phyloP scores from a whole-genome alignment of 2,888 invertebrate species.

The Mesopsocus fuscifrons region DNA sequence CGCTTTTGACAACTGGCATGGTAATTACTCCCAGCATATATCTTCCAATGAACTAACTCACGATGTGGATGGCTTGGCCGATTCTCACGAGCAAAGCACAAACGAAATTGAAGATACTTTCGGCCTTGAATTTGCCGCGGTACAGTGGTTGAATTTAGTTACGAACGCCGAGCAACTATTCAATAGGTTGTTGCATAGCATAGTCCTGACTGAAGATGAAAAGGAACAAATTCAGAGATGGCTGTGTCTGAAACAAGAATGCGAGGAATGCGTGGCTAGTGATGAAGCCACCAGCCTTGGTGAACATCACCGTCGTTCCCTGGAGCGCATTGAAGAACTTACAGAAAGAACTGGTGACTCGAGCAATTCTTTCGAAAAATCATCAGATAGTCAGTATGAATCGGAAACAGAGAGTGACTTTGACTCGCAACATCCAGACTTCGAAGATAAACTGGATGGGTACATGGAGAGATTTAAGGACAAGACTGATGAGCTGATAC shows the following conservation, averaged over 20 bases:
- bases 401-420: constrained; percentile 19
- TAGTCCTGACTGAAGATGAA: constrained; percentile 48
- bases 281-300: constrained; percentile 29
- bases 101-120: constrained; percentile 28
- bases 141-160: constrained; percentile 64
- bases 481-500: constrained; percentile 38
- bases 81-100: constrained; percentile 1
- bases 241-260: constrained; percentile 71
- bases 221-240: constrained; percentile 63
- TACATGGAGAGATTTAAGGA: constrained; percentile 49
- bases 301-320: constrained; percentile 30
- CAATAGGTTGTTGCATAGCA: constrained; percentile 49
- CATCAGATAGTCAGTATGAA: constrained; percentile 19
- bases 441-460: constrained; percentile 49
- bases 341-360: constrained; percentile 25
- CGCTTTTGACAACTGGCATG: constrained; percentile 5
- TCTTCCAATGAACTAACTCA: constrained; percentile 1
- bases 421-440: constrained; percentile 37
- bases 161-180: constrained; percentile 71
- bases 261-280: constrained; percentile 56
- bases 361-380: constrained; percentile 16
- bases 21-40: background rate
- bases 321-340: constrained; percentile 36
- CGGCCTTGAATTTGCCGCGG: constrained; percentile 62
- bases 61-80: background rate